Base-by-base conservation (phyloP, 2,113 vertebrate genomes). In the Lycocorax pyrrhopterus region DNA sequence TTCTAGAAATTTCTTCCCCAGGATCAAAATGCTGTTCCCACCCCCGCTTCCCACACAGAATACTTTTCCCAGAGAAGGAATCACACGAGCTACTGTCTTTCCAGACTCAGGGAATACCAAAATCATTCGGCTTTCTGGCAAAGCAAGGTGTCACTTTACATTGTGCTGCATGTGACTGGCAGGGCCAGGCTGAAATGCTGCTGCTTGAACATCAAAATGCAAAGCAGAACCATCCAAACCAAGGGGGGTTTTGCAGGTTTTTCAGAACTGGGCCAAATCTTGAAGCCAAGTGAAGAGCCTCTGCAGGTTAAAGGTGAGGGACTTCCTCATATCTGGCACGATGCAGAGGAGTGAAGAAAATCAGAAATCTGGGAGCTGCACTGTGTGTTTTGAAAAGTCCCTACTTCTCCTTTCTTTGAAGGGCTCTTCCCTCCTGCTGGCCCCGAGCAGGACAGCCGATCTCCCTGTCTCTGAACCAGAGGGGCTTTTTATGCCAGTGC, bases 401-500 rank as follows among this genome's bases (percentile, higher is more conserved):
- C 16, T 59, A 5, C 21, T 59, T 72, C 49, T 72, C 23, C 20
- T 33, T 33, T 9, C 37, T 89, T 44, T 14, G 8, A 47, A 73
- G 59, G 30, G 13, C 6, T 80, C 58, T 35, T 72, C 9, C 11
- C 20, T 72, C 26, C 58, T 56, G 26, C 41, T 39, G 63, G 35
- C 25, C 66, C 47, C 44, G 41, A 30, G 26, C 26, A 80, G 35
- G 35, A 32, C 12, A 52, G 27, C 30, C 0, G 1, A 9, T 32
- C 25, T 43, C 46, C 10, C 8, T 19, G 0, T 8, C 58, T 51
- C 55, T 67, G 51, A 73, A 39, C 18, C 22, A 75, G 32, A 21
- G 1, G 3, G 7, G 12, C 8, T 66, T 8, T 1, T 14, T 7
- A 8, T 35, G 21, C 26, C 62, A 16, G 11, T 32, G 26, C 21